Conservation (phyloP, 2,113 vertebrate species). For the Callipepla squamata region DNA sequence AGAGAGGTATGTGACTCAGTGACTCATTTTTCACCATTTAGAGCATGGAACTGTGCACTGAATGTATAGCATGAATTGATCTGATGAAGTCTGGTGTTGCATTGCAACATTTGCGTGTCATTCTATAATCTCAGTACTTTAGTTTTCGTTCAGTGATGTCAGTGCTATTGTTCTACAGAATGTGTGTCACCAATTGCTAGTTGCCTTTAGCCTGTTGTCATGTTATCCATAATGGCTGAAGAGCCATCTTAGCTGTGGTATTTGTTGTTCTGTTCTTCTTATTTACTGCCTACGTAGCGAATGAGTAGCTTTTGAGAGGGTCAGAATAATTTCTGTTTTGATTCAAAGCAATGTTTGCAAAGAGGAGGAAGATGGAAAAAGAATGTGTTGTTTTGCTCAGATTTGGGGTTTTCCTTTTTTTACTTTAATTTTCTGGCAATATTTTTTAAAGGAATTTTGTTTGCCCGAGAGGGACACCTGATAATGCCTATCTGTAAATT, state of each 20-base stretch:
- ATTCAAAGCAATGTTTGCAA: conserved; percentile 5
- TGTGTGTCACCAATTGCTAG: not conserved
- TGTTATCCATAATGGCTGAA: not conserved
- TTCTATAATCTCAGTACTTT: not conserved
- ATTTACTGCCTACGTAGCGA: not conserved
- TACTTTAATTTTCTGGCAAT: not conserved
- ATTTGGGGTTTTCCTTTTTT: not conserved
- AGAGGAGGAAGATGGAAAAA: not conserved
- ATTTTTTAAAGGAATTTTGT: not conserved
- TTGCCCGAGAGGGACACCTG: not conserved
- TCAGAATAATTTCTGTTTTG: conserved; percentile 7
- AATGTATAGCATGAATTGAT: not conserved
- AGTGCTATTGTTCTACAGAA: not conserved
- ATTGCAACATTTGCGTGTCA: not conserved
- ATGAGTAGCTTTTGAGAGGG: not conserved
- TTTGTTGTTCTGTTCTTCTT: not conserved
- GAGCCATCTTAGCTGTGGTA: not conserved
- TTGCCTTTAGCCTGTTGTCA: not conserved
- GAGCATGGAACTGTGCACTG: conserved; percentile 20
- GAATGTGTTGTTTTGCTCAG: not conserved
- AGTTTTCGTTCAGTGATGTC: not conserved
- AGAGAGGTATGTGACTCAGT: conserved; percentile 83
- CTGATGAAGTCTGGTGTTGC: not conserved
- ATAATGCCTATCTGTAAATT: not conserved
- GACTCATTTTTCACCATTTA: conserved; percentile 16